Conservation (phyloP, 2,888 invertebrate species). For the Eupithecia abbreviata region DNA sequence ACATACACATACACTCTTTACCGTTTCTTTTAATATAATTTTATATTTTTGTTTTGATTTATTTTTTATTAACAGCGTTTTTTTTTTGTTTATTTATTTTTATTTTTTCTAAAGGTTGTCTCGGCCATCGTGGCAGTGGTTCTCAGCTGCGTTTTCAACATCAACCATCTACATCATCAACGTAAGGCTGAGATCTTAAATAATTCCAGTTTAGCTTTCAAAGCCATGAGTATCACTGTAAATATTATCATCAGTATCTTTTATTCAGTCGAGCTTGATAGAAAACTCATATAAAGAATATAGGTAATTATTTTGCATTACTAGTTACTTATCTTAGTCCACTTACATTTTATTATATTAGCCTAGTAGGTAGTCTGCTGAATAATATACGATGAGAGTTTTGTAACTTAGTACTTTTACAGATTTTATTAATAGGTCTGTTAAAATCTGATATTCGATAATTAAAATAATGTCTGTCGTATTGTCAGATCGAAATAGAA, state of each 20-base stretch:
- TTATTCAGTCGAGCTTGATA: conserved; percentile 78
- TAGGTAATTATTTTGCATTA: neutral
- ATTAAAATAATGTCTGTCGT: neutral
- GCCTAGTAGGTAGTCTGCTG: neutral
- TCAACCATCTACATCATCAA: conserved; percentile 85
- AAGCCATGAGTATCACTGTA: conserved; percentile 83
- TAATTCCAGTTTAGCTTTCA: conserved; percentile 83
- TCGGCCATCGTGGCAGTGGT: conserved; percentile 85
- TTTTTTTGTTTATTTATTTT: conserved; percentile 53
- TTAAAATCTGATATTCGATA: neutral
- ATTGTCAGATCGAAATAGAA: neutral
- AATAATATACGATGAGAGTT: neutral
- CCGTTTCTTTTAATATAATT: neutral
- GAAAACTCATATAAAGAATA: conserved; percentile 33
- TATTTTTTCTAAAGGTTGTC: conserved; percentile 77
- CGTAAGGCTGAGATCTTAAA: conserved; percentile 85
- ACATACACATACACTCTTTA: neutral
- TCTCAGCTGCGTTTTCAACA: conserved; percentile 84
- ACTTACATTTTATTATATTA: neutral
- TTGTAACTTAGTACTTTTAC: neutral
- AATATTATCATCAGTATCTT: conserved; percentile 86
- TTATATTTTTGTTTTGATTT: neutral
- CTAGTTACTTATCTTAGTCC: neutral
- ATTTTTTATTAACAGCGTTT: conserved; percentile 34
- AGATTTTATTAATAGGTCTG: neutral